Evolutionary conservation across 2,888 invertebrate species (phyloP), one percentile per base, ranked within the genome.

Genomic region (Heliconius charithonia): DNA sequence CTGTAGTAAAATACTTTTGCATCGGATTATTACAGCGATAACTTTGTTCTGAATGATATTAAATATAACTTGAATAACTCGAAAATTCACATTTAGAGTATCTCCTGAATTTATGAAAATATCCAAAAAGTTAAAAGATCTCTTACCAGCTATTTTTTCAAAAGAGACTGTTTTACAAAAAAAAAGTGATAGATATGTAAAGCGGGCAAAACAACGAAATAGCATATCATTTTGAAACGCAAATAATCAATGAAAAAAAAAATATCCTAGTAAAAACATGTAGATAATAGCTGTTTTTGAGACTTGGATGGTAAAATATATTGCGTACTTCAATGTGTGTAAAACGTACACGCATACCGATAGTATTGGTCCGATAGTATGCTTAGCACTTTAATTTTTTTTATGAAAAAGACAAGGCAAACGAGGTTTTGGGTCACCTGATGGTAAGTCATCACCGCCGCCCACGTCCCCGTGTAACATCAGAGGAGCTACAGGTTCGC

Each of bases 221-320:
- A 87, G 86, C 85, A 85, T 85, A 87, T 85, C 86, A 85, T 85
- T 83, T 82, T 79, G 86, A 87, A 85, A 85, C 84, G 84, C 84
- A 84, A 85, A 84, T 84, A 85, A 87, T 86, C 86, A 86, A 86
- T 87, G 86, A 85, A 88, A 90, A 89, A 89, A 88, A 88, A 89
- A 90, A 86, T 87, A 86, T 85, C 83, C 65, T 29, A 77, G 71
- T 63, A 25, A 37, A 37, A 7, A 16, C 32, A 59, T 32, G 0
- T 59, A 13, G 4, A 45, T 45, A 16, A 32, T 56, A 56, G 7
- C 56, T 19, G 56, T 56, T 56, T 37, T 56, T 22, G 56, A 32
- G 32, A 32, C 6, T 16, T 56, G 22, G 56, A 1, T 37, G 37
- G 37, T 37, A 10, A 37, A 56, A 56, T 19, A 56, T 56, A 56